These are phyloP conservation scores for Meloidogyne floridensis DNA, from an alignment of 1,140 invertebrate species.

Conservation along the genomic window DNA sequence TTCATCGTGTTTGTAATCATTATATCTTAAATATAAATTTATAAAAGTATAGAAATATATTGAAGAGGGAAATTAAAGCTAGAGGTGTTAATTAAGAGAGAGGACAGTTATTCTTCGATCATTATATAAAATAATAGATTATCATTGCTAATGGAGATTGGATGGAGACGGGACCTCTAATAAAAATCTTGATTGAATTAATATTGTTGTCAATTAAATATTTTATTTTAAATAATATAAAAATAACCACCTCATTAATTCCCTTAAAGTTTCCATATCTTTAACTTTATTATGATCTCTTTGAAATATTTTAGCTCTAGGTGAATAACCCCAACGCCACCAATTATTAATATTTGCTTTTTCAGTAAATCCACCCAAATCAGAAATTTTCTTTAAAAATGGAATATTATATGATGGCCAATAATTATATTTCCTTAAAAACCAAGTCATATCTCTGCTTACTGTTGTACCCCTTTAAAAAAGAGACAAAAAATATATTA, in stretches of 20 bases:
- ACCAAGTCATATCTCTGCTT: slow-evolving; percentile 73
- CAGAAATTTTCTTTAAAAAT: slow-evolving; percentile 74
- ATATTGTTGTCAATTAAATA: no score
- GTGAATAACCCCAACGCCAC: slow-evolving; percentile 73
- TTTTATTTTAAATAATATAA: no score
- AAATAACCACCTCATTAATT: slow-evolving; percentile 71
- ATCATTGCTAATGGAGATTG: no score
- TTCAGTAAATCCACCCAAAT: slow-evolving; percentile 69
- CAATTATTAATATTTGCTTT: slow-evolving; percentile 68
- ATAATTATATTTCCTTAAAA: slow-evolving; percentile 74
- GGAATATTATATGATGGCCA: slow-evolving; percentile 81
- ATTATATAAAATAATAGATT: no score
- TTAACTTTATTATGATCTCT: slow-evolving; percentile 71
- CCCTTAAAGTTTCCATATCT: slow-evolving; percentile 71
- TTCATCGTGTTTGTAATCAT: slow-evolving; percentile 71
- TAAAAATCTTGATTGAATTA: no score
- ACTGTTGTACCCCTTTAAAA: slow-evolving; percentile 24
- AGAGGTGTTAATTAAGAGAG: no score
- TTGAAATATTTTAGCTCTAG: slow-evolving; percentile 73
- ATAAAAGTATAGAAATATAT: no score
- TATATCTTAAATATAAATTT: slow-evolving; percentile 21
- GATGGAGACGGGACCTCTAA: no score
- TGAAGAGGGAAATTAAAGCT: no score
- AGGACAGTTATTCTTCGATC: no score
- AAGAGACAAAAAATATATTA: not conserved